These are phyloP conservation scores for Leptonema lineaticorne DNA, from an alignment of 1,140 invertebrate genomes.

Conservation along the genomic window DNA sequence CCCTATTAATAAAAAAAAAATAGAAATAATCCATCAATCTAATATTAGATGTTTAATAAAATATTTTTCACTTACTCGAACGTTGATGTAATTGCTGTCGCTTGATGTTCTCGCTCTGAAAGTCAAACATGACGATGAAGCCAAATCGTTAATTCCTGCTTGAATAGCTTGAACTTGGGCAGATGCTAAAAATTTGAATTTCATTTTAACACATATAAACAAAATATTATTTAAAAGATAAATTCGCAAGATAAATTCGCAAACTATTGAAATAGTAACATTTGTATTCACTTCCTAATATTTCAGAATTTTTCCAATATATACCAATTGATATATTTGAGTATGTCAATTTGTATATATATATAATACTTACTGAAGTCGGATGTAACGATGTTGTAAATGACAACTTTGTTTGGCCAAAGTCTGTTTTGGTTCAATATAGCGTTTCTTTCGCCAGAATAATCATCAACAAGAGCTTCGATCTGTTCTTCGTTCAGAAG, in stretches of 20 bases:
- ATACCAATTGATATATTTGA: no score
- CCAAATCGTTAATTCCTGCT: not conserved
- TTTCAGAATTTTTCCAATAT: no score
- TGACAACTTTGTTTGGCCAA: constrained; percentile 65
- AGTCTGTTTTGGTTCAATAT: constrained; percentile 58
- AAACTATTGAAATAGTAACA: no score
- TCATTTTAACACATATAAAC: no score
- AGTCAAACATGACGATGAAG: not conserved
- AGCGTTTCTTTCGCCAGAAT: constrained; percentile 58
- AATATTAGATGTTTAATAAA: no score
- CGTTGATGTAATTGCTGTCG: not conserved
- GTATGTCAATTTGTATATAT: no score
- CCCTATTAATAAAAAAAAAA: no score
- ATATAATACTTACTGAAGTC: constrained; percentile 19
- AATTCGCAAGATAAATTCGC: no score
- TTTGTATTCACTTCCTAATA: no score
- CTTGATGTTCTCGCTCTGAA: not conserved
- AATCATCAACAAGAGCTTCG: constrained; percentile 48
- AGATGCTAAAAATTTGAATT: not conserved
- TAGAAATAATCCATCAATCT: no score
- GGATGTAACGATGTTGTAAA: constrained; percentile 57
- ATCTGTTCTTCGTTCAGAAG: constrained; percentile 53
- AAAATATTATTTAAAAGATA: no score
- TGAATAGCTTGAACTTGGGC: constrained; percentile 9
- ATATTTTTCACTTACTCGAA: not conserved